Evolutionary conservation across 2,888 invertebrate genomes (phyloP).

Genomic region (Ganaspis brasiliensis): DNA sequence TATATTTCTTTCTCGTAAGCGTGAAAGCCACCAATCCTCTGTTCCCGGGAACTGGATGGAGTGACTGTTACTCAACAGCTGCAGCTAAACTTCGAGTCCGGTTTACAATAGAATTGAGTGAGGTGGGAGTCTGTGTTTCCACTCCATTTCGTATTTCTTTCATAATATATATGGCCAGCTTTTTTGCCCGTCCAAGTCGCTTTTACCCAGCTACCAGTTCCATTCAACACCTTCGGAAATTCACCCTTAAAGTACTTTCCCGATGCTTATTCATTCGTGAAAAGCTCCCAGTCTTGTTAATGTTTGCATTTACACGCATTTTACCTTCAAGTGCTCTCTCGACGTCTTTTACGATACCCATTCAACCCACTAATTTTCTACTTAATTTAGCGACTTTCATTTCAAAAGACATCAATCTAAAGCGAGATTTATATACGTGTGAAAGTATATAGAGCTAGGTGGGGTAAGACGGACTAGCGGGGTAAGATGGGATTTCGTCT

Average conservation of each 20-base stretch:
- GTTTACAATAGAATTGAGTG: constrained; percentile 40
- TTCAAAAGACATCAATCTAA: neutral
- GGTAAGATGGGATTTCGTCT: too few relatives aligned
- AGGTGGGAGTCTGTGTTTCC: constrained; percentile 63
- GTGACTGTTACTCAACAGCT: constrained; percentile 63
- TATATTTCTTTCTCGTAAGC: constrained; percentile 40
- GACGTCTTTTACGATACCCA: neutral
- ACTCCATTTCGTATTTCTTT: constrained; percentile 71
- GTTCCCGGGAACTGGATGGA: constrained; percentile 57
- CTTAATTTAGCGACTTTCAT: neutral
- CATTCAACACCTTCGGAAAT: constrained; percentile 41
- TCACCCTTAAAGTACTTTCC: constrained; percentile 42
- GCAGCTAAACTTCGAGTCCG: constrained; percentile 46
- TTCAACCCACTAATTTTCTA: neutral
- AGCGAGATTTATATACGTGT: too few relatives aligned
- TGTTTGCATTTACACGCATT: constrained; percentile 36
- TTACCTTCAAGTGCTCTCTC: constrained; percentile 16
- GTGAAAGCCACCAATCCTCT: constrained; percentile 62
- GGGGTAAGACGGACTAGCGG: too few relatives aligned
- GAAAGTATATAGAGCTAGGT: too few relatives aligned
- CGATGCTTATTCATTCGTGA: constrained; percentile 28
- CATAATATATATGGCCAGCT: constrained; percentile 60
- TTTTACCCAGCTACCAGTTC: constrained; percentile 22
- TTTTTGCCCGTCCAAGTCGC: constrained; percentile 34
- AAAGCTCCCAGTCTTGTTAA: constrained; percentile 25